Evolutionary conservation across 2,797 vertebrate genomes (phyloP), one percentile per base, ranked within the genome.

Genomic region (Acanthurus lineatus): DNA sequence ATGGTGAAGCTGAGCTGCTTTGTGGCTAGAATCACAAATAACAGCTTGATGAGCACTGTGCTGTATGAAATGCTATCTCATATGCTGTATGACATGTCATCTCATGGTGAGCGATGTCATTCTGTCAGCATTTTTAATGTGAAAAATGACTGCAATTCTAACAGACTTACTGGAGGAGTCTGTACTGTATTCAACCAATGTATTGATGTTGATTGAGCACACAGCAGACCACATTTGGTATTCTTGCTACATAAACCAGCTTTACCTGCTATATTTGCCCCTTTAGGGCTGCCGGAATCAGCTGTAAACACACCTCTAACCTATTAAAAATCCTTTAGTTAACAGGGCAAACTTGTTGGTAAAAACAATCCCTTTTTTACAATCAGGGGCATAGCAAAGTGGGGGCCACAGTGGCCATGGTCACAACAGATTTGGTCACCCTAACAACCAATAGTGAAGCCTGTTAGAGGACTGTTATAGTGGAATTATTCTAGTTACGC

Each of bases 11-110:
- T 42, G 48, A 72, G 58, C 57, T 44, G 52, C 60, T 64, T 52
- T 76, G 73, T 57, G 54, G 25, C 25, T 20, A n/a, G 38, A 32
- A 59, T 76, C 54, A 51, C 45, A 62, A 56, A 73, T 52, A 65
- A 48, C 56, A 53, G 47, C 74, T 75, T 77, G 79, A 69, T 49
- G 77, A 76, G 64, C 58, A 32, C 59, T 2, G 32, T 32, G 42
- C 62, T 49, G 49, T 32, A n/a, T 61, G 75, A 65, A 64, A 56
- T 44, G 58, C 47, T 65, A 52, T 53, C 71, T 64, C 38, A 40
- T 25, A 19, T 32, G 42, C 58, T 49, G 49, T 32, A n/a, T 61
- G 75, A 65, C 67, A 56, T 44, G 58, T 51, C 68, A 52, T 53
- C 71, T 64, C 38, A 40, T 25, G n/a, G 45, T n/a, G 71, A 69